Evolutionary conservation across 2,797 vertebrate species (phyloP).

Genomic region (Danio tinwini): DNA sequence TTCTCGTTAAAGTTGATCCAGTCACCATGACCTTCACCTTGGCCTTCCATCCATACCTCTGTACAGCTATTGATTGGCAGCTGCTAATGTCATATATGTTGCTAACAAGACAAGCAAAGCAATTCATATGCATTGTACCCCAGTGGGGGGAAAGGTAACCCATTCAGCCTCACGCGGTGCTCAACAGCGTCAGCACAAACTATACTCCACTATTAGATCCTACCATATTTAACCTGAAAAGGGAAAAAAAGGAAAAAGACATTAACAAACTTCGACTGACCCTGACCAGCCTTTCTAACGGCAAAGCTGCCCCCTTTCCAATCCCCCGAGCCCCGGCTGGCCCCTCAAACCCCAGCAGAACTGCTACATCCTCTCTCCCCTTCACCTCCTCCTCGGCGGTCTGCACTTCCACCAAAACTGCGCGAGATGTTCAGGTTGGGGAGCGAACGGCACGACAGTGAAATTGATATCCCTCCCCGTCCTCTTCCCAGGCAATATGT

Average conservation of each 20-base stretch:
- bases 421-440: slow-evolving; percentile 65
- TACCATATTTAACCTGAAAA: slow-evolving; percentile 47
- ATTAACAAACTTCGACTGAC: slow-evolving; percentile 55
- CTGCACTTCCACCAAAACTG: slow-evolving; percentile 58
- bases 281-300: slow-evolving; percentile 46
- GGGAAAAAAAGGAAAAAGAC: slow-evolving; percentile 37
- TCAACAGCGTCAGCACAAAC: slow-evolving; percentile 55
- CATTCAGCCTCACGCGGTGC: background rate
- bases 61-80: slow-evolving; percentile 73
- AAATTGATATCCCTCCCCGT: slow-evolving; percentile 89
- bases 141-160: background rate
- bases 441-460: slow-evolving; percentile 81
- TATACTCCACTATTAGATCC: slow-evolving; percentile 21
- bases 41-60: slow-evolving; percentile 66
- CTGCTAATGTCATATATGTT: slow-evolving; percentile 58
- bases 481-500: slow-evolving; percentile 91
- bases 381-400: slow-evolving; percentile 66
- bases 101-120: slow-evolving; percentile 67
- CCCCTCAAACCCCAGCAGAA: slow-evolving; percentile 52
- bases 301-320: slow-evolving; percentile 43
- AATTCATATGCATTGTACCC: slow-evolving; percentile 29
- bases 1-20: slow-evolving; percentile 8
- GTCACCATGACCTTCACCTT: slow-evolving; percentile 73
- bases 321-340: slow-evolving; percentile 39
- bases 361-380: slow-evolving; percentile 63